These are phyloP conservation scores for Meloidogyne floridensis DNA, from an alignment of 1,140 invertebrate species.

Conservation along the genomic window DNA sequence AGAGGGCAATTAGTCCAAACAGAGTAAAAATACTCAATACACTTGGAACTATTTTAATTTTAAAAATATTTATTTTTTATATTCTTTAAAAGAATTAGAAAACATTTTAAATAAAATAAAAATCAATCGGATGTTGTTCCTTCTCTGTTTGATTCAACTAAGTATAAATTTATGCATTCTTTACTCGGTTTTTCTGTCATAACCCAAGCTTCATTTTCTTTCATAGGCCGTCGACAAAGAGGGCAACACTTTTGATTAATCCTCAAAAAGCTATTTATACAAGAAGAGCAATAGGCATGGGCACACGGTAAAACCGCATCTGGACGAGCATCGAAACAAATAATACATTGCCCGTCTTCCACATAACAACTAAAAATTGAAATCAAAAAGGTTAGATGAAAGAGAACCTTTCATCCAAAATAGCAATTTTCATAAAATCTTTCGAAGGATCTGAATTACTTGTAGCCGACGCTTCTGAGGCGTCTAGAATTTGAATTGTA, in stretches of 20 bases:
- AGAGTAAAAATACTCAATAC: too few relatives aligned
- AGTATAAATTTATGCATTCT: slow-evolving; percentile 14
- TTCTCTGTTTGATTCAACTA: slow-evolving; percentile 7
- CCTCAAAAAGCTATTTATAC: background rate
- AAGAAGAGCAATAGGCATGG: slow-evolving; percentile 27
- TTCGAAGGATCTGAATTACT: background rate
- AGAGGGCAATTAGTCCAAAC: too few relatives aligned
- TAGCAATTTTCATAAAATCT: slow-evolving; percentile 27
- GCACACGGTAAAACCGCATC: slow-evolving; percentile 26
- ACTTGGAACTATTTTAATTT: too few relatives aligned
- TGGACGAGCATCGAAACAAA: slow-evolving; percentile 27
- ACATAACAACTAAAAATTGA: background rate
- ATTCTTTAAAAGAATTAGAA: too few relatives aligned
- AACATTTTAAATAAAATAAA: too few relatives aligned
- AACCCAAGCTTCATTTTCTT: slow-evolving; percentile 32
- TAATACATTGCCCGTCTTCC: slow-evolving; percentile 32
- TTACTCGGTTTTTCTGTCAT: slow-evolving; percentile 25
- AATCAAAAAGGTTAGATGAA: background rate
- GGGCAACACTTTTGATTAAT: slow-evolving; percentile 27
- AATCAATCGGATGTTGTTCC: too few relatives aligned
- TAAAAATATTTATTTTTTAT: too few relatives aligned
- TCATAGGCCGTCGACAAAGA: slow-evolving; percentile 22
- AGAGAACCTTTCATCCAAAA: slow-evolving; percentile 25
- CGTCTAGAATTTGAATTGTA: slow-evolving; percentile 30
- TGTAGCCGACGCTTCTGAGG: slow-evolving; percentile 19